phyloP scores from a whole-genome alignment of 2,797 vertebrate species.

The Alca torda region DNA sequence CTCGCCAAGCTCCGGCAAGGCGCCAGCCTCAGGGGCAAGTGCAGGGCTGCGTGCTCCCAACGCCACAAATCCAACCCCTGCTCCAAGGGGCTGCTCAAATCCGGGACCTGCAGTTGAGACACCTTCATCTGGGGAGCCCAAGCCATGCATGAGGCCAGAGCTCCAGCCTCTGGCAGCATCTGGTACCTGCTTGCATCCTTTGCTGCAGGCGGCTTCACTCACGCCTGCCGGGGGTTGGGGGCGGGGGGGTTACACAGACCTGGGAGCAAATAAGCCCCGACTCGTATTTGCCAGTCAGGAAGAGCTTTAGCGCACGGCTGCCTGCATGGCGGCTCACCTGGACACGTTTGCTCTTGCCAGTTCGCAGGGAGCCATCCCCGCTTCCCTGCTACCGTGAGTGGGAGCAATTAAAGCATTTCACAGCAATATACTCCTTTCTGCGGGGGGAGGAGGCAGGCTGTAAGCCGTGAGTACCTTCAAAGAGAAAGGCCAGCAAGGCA shows the following conservation, averaged over 20 bases:
- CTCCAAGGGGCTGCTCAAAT: neutral
- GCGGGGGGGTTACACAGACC: neutral
- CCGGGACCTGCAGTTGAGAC: neutral
- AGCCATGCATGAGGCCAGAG: neutral
- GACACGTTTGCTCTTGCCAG: neutral
- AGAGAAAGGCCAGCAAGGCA: constrained; percentile 42
- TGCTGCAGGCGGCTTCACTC: neutral
- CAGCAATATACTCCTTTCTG: neutral
- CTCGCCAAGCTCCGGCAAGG: neutral
- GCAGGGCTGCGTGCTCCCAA: neutral
- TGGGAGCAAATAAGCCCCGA: neutral
- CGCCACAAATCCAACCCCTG: neutral
- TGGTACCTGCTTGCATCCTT: neutral
- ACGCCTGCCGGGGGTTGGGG: neutral
- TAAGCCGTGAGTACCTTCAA: neutral
- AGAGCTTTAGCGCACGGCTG: neutral
- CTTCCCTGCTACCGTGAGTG: neutral
- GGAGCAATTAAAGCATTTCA: constrained; percentile 2
- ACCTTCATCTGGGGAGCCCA: neutral
- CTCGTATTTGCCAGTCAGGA: neutral
- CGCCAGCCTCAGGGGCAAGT: neutral
- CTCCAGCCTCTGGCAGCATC: constrained; percentile 58
- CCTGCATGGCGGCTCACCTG: neutral
- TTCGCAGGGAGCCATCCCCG: neutral
- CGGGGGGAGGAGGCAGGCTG: neutral